A percentile compares a stretch with the other conserved stretches of the same genome.
These are phyloP conservation scores for Harpalus rufipes DNA, from an alignment of 2,888 invertebrate species.

Conservation along the genomic window DNA sequence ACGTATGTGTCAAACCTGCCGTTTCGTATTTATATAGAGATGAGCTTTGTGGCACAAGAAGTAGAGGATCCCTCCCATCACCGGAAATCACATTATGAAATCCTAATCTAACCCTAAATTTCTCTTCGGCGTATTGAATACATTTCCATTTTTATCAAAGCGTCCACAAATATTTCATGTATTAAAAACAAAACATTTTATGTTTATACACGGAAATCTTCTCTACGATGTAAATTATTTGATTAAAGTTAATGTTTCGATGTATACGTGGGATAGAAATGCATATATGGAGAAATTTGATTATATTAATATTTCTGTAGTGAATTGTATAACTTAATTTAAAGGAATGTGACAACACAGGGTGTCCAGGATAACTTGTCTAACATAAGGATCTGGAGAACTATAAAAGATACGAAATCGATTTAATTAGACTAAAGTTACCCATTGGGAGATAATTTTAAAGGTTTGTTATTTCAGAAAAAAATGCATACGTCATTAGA, in stretches of 20 bases:
- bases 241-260: slow-evolving; percentile 35
- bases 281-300: slow-evolving; percentile 41
- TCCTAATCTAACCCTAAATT: slow-evolving; percentile 55
- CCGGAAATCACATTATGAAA: slow-evolving; percentile 42
- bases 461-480: too few species aligned
- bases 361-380: too few species aligned
- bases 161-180: background rate
- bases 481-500: too few species aligned
- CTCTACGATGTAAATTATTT: slow-evolving; percentile 32
- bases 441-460: too few species aligned
- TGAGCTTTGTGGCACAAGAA: slow-evolving; percentile 23
- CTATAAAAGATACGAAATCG: too few species aligned
- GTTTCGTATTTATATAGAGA: slow-evolving; percentile 20
- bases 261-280: slow-evolving; percentile 10
- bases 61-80: slow-evolving; percentile 10
- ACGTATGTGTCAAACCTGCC: slow-evolving; percentile 2
- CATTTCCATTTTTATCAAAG: slow-evolving; percentile 49
- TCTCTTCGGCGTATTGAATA: slow-evolving; percentile 52
- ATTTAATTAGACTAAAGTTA: too few species aligned
- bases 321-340: slow-evolving; percentile 29
- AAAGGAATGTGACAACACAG: background rate
- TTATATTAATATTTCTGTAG: slow-evolving; percentile 42
- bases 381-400: too few species aligned
- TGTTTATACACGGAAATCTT: slow-evolving; percentile 20
- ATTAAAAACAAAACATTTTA: slow-evolving; percentile 23